Percentiles rank a stretch among this genome's conserved stretches.
Evolutionary conservation across 2,797 vertebrate genomes (phyloP).

Genomic region (Arremon brunneinucha): DNA sequence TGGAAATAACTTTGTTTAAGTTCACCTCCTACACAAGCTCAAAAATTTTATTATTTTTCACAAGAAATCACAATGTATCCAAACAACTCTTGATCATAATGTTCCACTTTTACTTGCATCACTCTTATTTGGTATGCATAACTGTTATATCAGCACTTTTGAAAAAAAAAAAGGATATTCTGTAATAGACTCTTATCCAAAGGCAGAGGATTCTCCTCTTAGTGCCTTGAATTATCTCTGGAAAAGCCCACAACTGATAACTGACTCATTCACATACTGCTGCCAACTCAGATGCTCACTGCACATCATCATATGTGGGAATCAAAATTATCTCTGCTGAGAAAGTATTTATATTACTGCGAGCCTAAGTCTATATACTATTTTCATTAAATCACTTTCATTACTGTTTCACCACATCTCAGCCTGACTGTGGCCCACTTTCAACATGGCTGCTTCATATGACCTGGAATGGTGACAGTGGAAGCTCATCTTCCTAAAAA

Average conservation of each 20-base stretch:
- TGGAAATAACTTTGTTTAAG: neutral
- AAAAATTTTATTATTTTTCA: neutral
- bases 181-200: neutral
- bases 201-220: neutral
- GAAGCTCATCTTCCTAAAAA: slow-evolving; percentile 17
- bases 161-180: neutral
- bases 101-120: neutral
- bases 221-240: neutral
- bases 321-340: neutral
- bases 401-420: neutral
- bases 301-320: neutral
- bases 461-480: slow-evolving; percentile 1
- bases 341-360: neutral
- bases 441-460: neutral
- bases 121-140: neutral
- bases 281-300: neutral
- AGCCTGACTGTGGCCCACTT: neutral
- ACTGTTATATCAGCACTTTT: neutral
- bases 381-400: neutral
- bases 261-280: neutral
- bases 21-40: neutral
- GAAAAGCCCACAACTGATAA: neutral
- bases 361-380: neutral
- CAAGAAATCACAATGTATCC: neutral
- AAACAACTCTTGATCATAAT: neutral